Percentiles rank a stretch among this genome's conserved stretches.
phyloP scores from a whole-genome alignment of 2,888 invertebrate genomes.

The Philereme vetulata region DNA sequence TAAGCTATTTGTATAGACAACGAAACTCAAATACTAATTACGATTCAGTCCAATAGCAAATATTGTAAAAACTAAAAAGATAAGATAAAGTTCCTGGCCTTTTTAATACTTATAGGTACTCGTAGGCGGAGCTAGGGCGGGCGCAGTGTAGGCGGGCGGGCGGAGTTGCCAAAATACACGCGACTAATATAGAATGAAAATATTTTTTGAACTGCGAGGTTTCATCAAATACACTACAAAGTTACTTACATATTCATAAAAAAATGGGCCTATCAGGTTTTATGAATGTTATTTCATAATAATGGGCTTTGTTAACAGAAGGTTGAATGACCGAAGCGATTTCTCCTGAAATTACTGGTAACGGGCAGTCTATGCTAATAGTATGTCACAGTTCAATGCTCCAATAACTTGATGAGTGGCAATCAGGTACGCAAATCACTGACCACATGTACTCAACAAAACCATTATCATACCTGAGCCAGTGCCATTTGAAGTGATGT shows the following conservation, averaged over 20 bases:
- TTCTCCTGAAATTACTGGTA: constrained; percentile 55
- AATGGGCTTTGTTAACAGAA: background rate
- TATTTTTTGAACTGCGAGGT: background rate
- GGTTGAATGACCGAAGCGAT: constrained; percentile 41
- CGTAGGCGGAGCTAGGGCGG: constrained; percentile 2
- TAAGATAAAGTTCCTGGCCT: too few species aligned
- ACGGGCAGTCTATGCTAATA: constrained; percentile 60
- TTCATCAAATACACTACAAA: too few species aligned
- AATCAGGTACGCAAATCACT: constrained; percentile 48
- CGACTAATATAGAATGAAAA: background rate
- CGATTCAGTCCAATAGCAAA: too few species aligned
- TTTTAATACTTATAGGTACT: background rate
- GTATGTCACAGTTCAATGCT: constrained; percentile 74
- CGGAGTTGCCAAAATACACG: background rate
- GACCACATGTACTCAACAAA: constrained; percentile 19
- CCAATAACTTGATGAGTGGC: constrained; percentile 56
- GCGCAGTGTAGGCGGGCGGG: background rate
- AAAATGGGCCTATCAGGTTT: too few species aligned
- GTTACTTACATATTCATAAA: too few species aligned
- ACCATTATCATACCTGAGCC: constrained; percentile 16
- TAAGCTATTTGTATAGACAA: too few species aligned
- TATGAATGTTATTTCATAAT: background rate
- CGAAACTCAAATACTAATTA: too few species aligned
- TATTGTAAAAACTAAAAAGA: too few species aligned
- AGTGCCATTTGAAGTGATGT: constrained; percentile 1